phyloP scores from a whole-genome alignment of 2,888 invertebrate species.

The Tuta absoluta region DNA sequence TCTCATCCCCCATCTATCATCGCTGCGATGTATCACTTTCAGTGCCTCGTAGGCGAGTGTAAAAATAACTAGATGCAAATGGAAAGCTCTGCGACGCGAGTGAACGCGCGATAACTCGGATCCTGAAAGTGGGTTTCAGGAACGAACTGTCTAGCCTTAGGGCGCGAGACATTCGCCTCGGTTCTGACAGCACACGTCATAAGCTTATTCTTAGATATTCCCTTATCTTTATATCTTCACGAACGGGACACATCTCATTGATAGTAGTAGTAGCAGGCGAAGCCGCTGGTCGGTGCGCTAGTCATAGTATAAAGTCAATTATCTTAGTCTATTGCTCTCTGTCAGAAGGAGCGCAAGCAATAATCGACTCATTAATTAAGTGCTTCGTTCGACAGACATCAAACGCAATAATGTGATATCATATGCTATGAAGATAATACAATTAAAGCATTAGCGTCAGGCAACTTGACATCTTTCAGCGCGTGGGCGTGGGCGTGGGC shows the following conservation, averaged over 20 bases:
- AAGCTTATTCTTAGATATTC: too few relatives aligned
- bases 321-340: too few relatives aligned
- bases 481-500: slow-evolving; percentile 2
- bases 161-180: background rate
- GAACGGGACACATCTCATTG: too few relatives aligned
- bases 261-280: too few relatives aligned
- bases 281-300: too few relatives aligned
- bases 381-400: background rate
- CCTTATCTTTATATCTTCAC: too few relatives aligned
- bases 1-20: slow-evolving; percentile 27
- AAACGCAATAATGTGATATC: background rate
- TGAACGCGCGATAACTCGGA: slow-evolving; percentile 57
- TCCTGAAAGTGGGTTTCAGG: slow-evolving; percentile 55
- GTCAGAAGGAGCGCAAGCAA: too few relatives aligned
- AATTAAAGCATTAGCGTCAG: slow-evolving; percentile 7
- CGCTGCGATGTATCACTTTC: slow-evolving; percentile 17
- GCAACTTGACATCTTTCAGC: background rate
- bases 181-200: background rate
- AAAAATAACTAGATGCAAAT: slow-evolving; percentile 51
- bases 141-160: slow-evolving; percentile 3
- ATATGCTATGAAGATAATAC: background rate
- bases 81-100: slow-evolving; percentile 47
- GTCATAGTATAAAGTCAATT: too few relatives aligned
- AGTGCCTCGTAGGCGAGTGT: slow-evolving; percentile 15
- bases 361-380: too few relatives aligned